Percentiles rank a stretch among this genome's conserved stretches.
Evolutionary conservation across 2,113 vertebrate species (phyloP).

Genomic region (Myodes glareolus): DNA sequence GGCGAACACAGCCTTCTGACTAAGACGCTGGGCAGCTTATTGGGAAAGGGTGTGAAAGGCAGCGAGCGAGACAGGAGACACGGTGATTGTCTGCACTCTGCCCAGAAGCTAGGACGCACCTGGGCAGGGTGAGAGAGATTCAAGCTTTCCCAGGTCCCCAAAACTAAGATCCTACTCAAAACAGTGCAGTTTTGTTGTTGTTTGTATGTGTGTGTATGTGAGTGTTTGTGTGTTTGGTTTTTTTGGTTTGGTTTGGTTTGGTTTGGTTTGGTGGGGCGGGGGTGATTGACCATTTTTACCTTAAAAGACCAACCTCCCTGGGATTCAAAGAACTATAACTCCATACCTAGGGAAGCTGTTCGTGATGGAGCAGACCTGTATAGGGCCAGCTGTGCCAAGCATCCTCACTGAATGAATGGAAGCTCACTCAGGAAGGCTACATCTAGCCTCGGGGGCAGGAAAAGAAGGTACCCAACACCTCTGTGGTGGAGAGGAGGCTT

Average conservation of each 20-base stretch:
- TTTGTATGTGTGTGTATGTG: too few species aligned
- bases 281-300: background rate
- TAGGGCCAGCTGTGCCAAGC: background rate
- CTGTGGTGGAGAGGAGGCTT: fast-evolving
- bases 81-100: background rate
- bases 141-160: background rate
- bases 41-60: constrained; percentile 63
- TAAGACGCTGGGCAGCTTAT: constrained; percentile 61
- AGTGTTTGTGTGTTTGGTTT: too few species aligned
- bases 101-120: background rate
- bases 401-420: background rate
- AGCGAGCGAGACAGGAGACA: background rate
- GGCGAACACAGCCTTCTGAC: constrained; percentile 74
- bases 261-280: too few species aligned
- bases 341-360: background rate
- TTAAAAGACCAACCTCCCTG: background rate
- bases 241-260: too few species aligned
- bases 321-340: background rate
- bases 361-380: background rate
- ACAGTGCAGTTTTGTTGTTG: background rate
- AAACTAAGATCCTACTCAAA: background rate
- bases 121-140: background rate
- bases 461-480: fast-evolving
- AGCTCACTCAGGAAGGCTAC: background rate
- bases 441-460: fast-evolving